Base-by-base conservation (phyloP, 35 echinoderm and acorn worm species). In the Strongylocentrotus purpuratus region DNA sequence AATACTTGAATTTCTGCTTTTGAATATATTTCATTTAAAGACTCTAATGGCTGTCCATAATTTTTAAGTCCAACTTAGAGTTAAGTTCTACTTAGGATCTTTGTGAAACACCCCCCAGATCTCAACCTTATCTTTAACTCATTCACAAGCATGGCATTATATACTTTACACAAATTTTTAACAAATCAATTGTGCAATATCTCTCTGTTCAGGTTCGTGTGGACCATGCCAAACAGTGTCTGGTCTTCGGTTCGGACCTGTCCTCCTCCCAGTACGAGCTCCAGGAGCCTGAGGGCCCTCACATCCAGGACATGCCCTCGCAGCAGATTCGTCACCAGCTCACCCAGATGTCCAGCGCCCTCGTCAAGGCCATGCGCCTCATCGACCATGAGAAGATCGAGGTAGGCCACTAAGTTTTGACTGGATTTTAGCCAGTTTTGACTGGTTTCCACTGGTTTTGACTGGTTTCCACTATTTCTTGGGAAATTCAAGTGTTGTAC, bases 261-360 rank as follows among this genome's bases (percentile, higher is more conserved):
- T 97, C 97, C 50, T 95, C 97, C 7, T 99, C 98, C 22, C 96
- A 97, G 93, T 94, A 94, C 5, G 98, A 97, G 8, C 93, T 95
- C 45, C 95, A 97, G 78, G 90, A 95, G 85, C 92, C 95, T 31
- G 96, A 96, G 47, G 98, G 96, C 4, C 98, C 97, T 4, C 61
- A 90, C 87, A 93, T 99, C 32, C 98, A 99, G 95, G 97, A 95
- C 60, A 96, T 98, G 95, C 97, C 98, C 22, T 97, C 98, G 4
- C 96, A 99, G 70, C 98, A 99, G 97, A 99, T 99, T 61, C 96
- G 97, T 47, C 94, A 97, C 88, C 98, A 99, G 97, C 95, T 99
- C 18, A 97, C 95, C 33, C 88, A 98, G 94, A 99, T 99, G 98
- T 97, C 98, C 61, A 71, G 94, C 17, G 96, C 96, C 14, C 92